Conservation (phyloP, 1,140 invertebrate species). For the Leptoteleia sp. region DNA sequence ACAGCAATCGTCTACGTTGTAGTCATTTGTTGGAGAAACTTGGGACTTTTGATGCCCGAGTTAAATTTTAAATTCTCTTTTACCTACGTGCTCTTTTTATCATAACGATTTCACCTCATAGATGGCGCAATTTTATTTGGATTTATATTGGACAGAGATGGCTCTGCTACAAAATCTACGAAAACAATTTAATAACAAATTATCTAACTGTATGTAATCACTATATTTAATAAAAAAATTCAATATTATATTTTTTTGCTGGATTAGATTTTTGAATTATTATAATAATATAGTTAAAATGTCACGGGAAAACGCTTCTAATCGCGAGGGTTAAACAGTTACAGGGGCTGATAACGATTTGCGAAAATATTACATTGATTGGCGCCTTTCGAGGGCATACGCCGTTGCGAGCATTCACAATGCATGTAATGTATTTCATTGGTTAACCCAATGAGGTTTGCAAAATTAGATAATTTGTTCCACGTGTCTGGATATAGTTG, state of each 20-base stretch:
- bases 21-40: not conserved
- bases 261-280: slow-evolving; percentile 10
- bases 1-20: not conserved
- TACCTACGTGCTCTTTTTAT: too few species aligned
- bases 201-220: too few species aligned
- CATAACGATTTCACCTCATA: too few species aligned
- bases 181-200: too few species aligned
- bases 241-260: not conserved
- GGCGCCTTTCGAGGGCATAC: slow-evolving; percentile 16
- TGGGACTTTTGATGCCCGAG: too few species aligned
- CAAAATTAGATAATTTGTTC: slow-evolving; percentile 45
- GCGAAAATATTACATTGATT: slow-evolving; percentile 38
- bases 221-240: not conserved
- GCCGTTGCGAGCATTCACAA: slow-evolving; percentile 2
- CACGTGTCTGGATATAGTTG: slow-evolving; percentile 15
- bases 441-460: slow-evolving; percentile 36
- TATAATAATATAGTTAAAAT: slow-evolving; percentile 9
- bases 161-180: too few species aligned
- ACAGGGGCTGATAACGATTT: slow-evolving; percentile 26
- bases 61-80: too few species aligned
- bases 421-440: slow-evolving; percentile 41
- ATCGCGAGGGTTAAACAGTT: slow-evolving; percentile 13
- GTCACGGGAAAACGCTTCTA: slow-evolving; percentile 6
- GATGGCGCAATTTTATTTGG: too few species aligned
- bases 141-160: too few species aligned